Evolutionary conservation across 1,140 invertebrate genomes (phyloP), one percentile per base, ranked within the genome.

Genomic region (Centruroides vittatus): DNA sequence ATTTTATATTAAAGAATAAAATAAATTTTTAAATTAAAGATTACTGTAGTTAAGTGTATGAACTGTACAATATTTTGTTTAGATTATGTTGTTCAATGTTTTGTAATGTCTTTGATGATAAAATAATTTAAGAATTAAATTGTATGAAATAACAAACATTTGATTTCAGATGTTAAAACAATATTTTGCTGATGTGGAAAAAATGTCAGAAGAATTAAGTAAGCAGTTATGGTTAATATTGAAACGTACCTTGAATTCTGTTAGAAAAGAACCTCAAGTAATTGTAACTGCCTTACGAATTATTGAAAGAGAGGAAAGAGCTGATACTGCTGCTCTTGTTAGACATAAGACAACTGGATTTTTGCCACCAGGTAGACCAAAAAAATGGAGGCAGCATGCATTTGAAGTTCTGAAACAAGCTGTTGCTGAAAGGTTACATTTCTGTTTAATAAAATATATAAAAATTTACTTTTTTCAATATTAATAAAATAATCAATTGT

Each of bases 231-330:
- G 86, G 72, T 78, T 97, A 7, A 88, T 96, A 65, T 73, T 98
- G 34, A 85, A 86, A 59, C 79, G 94, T 61, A 92, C 93, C 9
- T 77, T 98, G 4, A 94, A 95, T 69, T 94, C 91, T 5, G 91
- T 98, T 0, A 78, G 93, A 9, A 91, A 93, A 71, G 91, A 98
- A 73, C 95, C 95, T 0, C 61, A 69, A 13, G 83, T 95, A 5
- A 92, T 99, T 69, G 96, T 98, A 0, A 98, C 94, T 0, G 93
- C 91, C 0, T 73, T 99, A 5, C 79, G 96, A 64, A 97, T 99
- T 58, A 93, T 99, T 67, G 94, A 98, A 74, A 78, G 95, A 63
- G 96, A 99, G 77, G 93, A 98, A 71, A 92, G 89, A 73, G 82
- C 86, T 23, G 91, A 94, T 77, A 80, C 83, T 67, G 84, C 86